A percentile compares a stretch with the other conserved stretches of the same genome.
Evolutionary conservation across 2,888 invertebrate species (phyloP).

Genomic region (Leptopterna dolabrata): DNA sequence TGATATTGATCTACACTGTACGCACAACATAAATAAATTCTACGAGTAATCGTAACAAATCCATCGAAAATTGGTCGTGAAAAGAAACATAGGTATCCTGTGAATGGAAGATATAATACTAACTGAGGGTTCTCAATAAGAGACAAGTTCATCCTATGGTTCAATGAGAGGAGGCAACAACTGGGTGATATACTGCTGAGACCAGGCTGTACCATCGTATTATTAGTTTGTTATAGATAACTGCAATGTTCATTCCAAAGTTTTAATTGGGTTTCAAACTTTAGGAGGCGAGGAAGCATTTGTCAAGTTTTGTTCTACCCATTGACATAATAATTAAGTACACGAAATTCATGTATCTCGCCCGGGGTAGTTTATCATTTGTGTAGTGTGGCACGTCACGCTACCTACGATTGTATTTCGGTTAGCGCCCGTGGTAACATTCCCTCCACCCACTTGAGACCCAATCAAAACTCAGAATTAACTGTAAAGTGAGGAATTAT

Average conservation of each 20-base stretch:
- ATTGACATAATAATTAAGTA: slow-evolving; percentile 51
- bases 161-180: background rate
- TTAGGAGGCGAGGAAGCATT: slow-evolving; percentile 25
- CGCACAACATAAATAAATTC: too few relatives aligned
- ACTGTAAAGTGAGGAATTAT: background rate
- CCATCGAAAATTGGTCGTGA: background rate
- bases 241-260: slow-evolving; percentile 45
- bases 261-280: slow-evolving; percentile 49
- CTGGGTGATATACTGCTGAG: slow-evolving; percentile 3
- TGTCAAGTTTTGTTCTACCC: slow-evolving; percentile 8
- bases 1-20: too few relatives aligned
- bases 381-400: background rate
- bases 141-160: too few relatives aligned
- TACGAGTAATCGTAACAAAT: too few relatives aligned
- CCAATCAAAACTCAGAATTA: background rate
- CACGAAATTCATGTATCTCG: slow-evolving; percentile 41
- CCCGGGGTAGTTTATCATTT: slow-evolving; percentile 24
- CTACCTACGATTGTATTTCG: background rate
- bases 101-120: too few relatives aligned
- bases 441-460: background rate
- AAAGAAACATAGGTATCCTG: too few relatives aligned
- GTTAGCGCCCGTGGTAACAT: background rate
- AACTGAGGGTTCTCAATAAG: too few relatives aligned
- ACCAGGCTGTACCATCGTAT: slow-evolving; percentile 9
- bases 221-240: slow-evolving; percentile 49